phyloP scores from a whole-genome alignment of 1,140 invertebrate species.

The Achatina immaculata region DNA sequence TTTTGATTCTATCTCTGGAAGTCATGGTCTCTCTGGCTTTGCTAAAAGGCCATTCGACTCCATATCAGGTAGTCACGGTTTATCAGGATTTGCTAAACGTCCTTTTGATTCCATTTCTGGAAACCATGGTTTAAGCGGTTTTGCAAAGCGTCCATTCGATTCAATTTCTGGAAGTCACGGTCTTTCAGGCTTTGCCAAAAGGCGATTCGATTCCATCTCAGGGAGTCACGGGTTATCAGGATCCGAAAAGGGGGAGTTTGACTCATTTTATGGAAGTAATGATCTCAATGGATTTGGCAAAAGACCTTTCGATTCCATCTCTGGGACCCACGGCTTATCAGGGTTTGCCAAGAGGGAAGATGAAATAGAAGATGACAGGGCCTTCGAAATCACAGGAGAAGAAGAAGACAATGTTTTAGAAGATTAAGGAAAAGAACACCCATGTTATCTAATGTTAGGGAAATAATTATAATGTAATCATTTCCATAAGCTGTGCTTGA shows the following conservation, averaged over 20 bases:
- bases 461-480: too few species aligned
- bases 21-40: neutral
- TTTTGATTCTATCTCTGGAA: conserved; percentile 21
- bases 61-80: conserved; percentile 7
- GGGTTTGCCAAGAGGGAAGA: conserved; percentile 16
- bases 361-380: neutral
- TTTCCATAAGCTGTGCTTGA: too few species aligned
- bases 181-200: neutral
- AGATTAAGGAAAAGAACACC: neutral
- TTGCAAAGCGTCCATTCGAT: conserved; percentile 29
- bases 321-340: neutral
- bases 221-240: conserved; percentile 16
- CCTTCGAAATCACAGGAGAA: neutral
- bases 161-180: neutral
- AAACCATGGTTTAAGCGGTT: conserved; percentile 12
- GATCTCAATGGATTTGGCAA: conserved; percentile 30
- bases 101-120: conserved; percentile 27
- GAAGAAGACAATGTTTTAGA: neutral
- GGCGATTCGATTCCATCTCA: conserved; percentile 28
- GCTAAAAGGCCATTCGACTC: conserved; percentile 22
- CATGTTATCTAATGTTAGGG: neutral
- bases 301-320: conserved; percentile 15
- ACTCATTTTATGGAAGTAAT: conserved; percentile 1
- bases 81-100: conserved; percentile 32
- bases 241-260: conserved; percentile 23